Evolutionary conservation across 2,113 vertebrate species (phyloP).

Genomic region (Heterotilapia buettikoferi): DNA sequence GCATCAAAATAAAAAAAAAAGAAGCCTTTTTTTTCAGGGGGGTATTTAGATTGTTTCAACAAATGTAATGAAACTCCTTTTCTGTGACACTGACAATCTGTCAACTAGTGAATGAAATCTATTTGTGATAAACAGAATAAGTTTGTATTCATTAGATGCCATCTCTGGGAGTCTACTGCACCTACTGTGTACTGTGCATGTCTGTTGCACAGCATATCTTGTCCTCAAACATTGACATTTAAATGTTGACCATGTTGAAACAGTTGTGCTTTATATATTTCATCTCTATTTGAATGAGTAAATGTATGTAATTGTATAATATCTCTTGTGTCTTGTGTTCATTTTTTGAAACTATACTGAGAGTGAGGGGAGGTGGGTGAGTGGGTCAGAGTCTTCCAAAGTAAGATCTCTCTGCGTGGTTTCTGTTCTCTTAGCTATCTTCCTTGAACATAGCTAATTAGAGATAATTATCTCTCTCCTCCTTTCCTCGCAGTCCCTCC

Average conservation of each 20-base stretch:
- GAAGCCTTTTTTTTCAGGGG: neutral
- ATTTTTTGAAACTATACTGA: neutral
- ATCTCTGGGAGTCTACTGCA: neutral
- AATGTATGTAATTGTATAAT: neutral
- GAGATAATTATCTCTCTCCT: neutral
- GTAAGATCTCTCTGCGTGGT: neutral
- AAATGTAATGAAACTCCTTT: neutral
- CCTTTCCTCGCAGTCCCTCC: neutral
- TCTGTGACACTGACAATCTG: neutral
- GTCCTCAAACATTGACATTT: neutral
- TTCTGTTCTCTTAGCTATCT: neutral
- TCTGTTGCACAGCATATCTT: neutral
- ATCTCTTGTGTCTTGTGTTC: neutral
- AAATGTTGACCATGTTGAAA: neutral
- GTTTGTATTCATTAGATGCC: neutral
- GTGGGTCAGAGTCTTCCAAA: neutral
- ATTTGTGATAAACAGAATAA: neutral
- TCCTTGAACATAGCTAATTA: neutral
- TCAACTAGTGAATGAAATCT: neutral
- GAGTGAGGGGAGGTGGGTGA: neutral
- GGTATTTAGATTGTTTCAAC: neutral
- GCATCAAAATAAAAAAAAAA: neutral
- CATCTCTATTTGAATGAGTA: slow-evolving; percentile 16
- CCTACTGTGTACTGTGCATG: neutral
- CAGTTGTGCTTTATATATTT: neutral